Percentiles rank a stretch among this genome's conserved stretches.
Conservation (phyloP, 37 sponge, comb jelly and placozoan genomes). For the Halichondria panicea region DNA sequence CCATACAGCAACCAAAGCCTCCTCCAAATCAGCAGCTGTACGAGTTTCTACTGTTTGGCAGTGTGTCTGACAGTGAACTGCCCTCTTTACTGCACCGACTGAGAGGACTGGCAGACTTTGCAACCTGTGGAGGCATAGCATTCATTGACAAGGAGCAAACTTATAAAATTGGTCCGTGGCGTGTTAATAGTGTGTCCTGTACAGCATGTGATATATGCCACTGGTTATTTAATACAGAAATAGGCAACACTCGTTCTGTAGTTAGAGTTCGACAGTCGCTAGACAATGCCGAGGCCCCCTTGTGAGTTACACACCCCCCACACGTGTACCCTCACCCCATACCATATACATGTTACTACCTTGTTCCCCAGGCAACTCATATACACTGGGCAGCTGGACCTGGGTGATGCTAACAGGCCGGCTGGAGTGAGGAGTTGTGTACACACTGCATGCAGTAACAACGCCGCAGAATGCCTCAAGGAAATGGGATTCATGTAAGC, state of each 20-base stretch:
- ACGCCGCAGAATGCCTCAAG: slow-evolving; percentile 49
- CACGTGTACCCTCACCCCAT: not conserved
- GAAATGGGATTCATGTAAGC: slow-evolving; percentile 79
- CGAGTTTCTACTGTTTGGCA: slow-evolving; percentile 71
- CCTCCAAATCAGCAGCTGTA: slow-evolving; percentile 30
- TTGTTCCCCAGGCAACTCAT: slow-evolving; percentile 66
- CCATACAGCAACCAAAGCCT: too few species aligned
- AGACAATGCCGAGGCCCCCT: slow-evolving; percentile 52
- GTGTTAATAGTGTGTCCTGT: not conserved
- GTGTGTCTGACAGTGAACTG: slow-evolving; percentile 48
- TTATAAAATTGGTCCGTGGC: slow-evolving; percentile 48
- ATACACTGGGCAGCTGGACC: slow-evolving; percentile 66
- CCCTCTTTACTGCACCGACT: slow-evolving; percentile 61
- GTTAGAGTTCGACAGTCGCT: slow-evolving; percentile 68
- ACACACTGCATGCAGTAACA: slow-evolving; percentile 46
- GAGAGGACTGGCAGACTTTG: slow-evolving; percentile 70
- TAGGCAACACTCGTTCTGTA: slow-evolving; percentile 22
- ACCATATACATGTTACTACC: too few species aligned
- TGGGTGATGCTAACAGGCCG: slow-evolving; percentile 25
- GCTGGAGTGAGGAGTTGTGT: slow-evolving; percentile 60
- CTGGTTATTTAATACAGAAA: slow-evolving; percentile 34
- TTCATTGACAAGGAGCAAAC: slow-evolving; percentile 63
- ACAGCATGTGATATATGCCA: not conserved
- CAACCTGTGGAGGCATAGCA: slow-evolving; percentile 44
- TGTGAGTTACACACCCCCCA: slow-evolving; percentile 26